Conservation (phyloP, 2,113 vertebrate genomes). For the Ailurus styani region DNA sequence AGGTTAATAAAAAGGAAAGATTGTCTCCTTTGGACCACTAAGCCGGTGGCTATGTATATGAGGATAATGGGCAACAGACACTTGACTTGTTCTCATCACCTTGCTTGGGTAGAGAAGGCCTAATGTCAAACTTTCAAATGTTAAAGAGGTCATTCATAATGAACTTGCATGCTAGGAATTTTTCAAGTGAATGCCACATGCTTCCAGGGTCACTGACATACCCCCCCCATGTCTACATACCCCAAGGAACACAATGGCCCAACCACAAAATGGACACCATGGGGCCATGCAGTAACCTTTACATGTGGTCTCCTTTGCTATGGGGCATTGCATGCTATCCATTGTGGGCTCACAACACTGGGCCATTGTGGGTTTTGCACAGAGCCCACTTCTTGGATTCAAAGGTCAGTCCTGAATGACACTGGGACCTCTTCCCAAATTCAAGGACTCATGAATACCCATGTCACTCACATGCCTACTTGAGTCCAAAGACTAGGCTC, state of each 20-base stretch:
- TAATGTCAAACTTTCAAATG: slow-evolving; percentile 33
- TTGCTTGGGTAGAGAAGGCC: neutral
- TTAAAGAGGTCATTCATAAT: slow-evolving; percentile 27
- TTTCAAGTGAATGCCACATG: slow-evolving; percentile 28
- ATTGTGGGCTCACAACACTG: slow-evolving; percentile 53
- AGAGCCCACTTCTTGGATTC: neutral
- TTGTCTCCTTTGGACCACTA: neutral
- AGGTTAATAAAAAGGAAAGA: neutral
- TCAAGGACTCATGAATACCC: neutral
- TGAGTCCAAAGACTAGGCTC: neutral
- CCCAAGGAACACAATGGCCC: neutral
- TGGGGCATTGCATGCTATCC: neutral
- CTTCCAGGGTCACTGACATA: slow-evolving; percentile 49
- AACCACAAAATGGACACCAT: neutral
- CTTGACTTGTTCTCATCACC: neutral
- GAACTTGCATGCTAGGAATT: slow-evolving; percentile 39
- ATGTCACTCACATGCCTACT: neutral
- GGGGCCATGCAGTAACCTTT: neutral
- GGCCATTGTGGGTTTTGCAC: slow-evolving; percentile 11
- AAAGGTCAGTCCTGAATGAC: neutral
- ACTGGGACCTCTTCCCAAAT: neutral
- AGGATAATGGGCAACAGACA: neutral
- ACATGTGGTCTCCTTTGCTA: neutral
- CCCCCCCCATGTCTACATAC: neutral
- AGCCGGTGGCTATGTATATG: neutral